Base-by-base conservation (phyloP, 2,113 vertebrate species). In the Podiceps cristatus region DNA sequence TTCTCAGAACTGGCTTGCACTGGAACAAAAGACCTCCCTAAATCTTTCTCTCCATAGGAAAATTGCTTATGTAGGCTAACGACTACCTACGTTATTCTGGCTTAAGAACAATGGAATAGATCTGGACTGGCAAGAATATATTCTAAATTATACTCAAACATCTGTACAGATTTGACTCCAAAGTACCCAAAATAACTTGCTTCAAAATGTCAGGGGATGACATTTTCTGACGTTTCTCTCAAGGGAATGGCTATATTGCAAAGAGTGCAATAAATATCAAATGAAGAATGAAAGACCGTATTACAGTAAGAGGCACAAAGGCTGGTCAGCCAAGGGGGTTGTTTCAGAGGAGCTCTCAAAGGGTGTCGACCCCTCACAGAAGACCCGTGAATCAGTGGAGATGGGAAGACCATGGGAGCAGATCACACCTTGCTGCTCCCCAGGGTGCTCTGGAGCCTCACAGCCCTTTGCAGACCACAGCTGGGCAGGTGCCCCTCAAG, bases 121-220 rank as follows among this genome's bases (percentile, higher is more conserved):
- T 92, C 93, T 69, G 33, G 52, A 88, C 49, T 76, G 74, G 81
- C 63, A 95, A 97, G 85, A 93, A 82, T 3, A 60, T 58, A 66
- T 77, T 87, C 90, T 97, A 59, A 92, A 95, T 44, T 96, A 50
- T 59, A 95, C 45, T 90, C 68, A 93, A 95, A 93, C 52, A 94
- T 90, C 71, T 89, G 52, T 82, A 94, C 53, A 93, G 74, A 91
- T 93, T 89, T 11, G 5, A 69, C 45, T 76, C 77, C 69, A 47
- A 78, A 88, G 64, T 88, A 85, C 90, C 71, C 95, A 96, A 95
- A 92, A 95, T 64, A 92, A 95, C 90, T 94, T 95, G 49, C 90
- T 92, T 95, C 90, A 94, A 88, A 94, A 94, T 81, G 71, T 91
- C 85, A 95, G 96, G 19, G 75, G 79, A 87, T 88, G 42, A 74